Evolutionary conservation across 1,140 invertebrate species (phyloP), one percentile per base, ranked within the genome.

Genomic region (Magallana gigas): DNA sequence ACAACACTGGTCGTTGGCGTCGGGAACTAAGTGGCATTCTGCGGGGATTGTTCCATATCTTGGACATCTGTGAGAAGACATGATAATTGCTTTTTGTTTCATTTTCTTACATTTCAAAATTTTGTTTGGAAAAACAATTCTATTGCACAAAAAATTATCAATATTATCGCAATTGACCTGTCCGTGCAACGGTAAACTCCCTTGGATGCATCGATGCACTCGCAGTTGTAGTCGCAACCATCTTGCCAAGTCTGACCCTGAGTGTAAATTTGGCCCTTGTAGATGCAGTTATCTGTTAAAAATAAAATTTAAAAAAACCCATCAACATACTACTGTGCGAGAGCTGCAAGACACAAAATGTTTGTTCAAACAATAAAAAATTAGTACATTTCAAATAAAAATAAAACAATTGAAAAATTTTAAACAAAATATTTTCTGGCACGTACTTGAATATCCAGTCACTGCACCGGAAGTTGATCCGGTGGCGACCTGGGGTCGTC

Each of bases 111-210:
- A 48, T 48, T 48, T 48, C 36, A 48, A 48, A 48, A 48, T 48
- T 48, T 48, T 48, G 36, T 48, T 48, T 48, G 36, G 36, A 5
- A 48, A 48, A 48, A 48, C 36, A 48, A 48, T 48, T 48, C 36
- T 48, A 48, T 48, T 48, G 36, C 5, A 48, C 36, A 48, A 48
- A 48, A 23, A 48, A 48, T 48, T 5, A 48, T 48, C 36, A 48
- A 48, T 48, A 48, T 23, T 4, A 48, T 48, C 36, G 18, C 11
- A 11, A 5, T 11, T 87, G 83, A 93, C 92, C 91, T 92, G 62
- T 93, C 91, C 11, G 89, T 91, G 88, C 92, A 93, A 81, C 85
- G 91, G 90, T 92, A 93, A 68, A 88, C 84, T 57, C 93, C 93
- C 48, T 87, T 88, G 23, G 87, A 59, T 76, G 90, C 91, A 91